phyloP scores from a whole-genome alignment of 2,797 vertebrate genomes.

The Smutsia gigantea region DNA sequence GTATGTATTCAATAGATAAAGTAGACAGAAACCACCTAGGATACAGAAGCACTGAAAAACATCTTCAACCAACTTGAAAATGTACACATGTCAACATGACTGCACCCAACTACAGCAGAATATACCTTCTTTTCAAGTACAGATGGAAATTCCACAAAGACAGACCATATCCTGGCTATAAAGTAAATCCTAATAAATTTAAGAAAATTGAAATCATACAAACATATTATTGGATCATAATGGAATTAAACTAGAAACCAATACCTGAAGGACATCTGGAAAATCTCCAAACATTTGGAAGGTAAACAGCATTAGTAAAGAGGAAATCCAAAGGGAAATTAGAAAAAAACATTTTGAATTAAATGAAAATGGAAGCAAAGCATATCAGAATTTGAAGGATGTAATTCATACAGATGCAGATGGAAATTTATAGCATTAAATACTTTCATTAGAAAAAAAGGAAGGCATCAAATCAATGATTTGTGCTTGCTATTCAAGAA shows the following conservation, averaged over 20 bases:
- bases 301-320: neutral
- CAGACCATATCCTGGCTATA: neutral
- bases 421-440: neutral
- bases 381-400: neutral
- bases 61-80: accelerated
- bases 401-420: neutral
- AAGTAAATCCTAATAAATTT: neutral
- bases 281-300: neutral
- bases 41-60: neutral
- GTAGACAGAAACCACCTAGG: neutral
- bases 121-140: neutral
- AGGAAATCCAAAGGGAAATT: neutral
- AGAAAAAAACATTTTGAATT: neutral
- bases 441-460: neutral
- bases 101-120: neutral
- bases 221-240: neutral
- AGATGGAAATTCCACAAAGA: no score
- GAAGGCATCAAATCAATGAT: neutral
- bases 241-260: neutral
- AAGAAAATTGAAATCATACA: neutral
- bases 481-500: neutral
- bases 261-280: neutral
- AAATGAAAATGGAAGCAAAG: neutral
- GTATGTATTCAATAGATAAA: neutral
- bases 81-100: no score